phyloP scores from a whole-genome alignment of 1,140 invertebrate genomes.

The Drosophila jambulina region DNA sequence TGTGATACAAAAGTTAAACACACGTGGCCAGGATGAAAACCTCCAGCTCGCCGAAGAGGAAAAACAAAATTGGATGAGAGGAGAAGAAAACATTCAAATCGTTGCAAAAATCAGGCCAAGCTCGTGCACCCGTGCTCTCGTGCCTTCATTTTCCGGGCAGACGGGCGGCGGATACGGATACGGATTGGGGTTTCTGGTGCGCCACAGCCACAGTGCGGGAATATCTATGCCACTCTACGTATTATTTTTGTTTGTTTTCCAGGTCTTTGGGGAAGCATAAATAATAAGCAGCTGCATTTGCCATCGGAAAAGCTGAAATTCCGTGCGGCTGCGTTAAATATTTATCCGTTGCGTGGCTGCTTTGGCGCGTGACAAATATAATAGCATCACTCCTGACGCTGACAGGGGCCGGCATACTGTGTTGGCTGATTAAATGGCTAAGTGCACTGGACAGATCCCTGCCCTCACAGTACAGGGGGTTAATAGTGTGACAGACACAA shows the following conservation, averaged over 20 bases:
- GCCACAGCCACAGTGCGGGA: conserved; percentile 39
- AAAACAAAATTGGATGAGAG: conserved; percentile 1
- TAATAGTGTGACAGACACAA: no score
- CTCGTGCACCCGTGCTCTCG: conserved; percentile 17
- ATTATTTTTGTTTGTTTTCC: conserved; percentile 42
- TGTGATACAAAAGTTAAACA: conserved; percentile 49
- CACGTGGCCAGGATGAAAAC: conserved; percentile 22
- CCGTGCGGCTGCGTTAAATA: conserved; percentile 50
- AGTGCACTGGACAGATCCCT: conserved; percentile 14
- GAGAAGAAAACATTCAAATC: conserved; percentile 25
- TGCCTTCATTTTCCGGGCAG: conserved; percentile 12
- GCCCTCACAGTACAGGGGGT: neutral
- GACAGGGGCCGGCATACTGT: neutral
- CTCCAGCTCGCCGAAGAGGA: conserved; percentile 2
- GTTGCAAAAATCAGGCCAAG: conserved; percentile 53
- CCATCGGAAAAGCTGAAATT: conserved; percentile 37
- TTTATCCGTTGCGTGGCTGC: conserved; percentile 42
- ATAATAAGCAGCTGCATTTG: conserved; percentile 57
- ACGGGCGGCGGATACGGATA: conserved; percentile 15
- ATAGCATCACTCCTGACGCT: neutral
- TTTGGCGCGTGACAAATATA: conserved; percentile 14
- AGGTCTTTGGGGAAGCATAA: conserved; percentile 46
- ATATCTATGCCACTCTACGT: conserved; percentile 36
- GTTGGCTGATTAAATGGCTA: conserved; percentile 16
- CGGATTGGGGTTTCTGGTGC: conserved; percentile 51